Evolutionary conservation across 2,113 vertebrate species (phyloP).

Genomic region (Cyrtonyx montezumae): DNA sequence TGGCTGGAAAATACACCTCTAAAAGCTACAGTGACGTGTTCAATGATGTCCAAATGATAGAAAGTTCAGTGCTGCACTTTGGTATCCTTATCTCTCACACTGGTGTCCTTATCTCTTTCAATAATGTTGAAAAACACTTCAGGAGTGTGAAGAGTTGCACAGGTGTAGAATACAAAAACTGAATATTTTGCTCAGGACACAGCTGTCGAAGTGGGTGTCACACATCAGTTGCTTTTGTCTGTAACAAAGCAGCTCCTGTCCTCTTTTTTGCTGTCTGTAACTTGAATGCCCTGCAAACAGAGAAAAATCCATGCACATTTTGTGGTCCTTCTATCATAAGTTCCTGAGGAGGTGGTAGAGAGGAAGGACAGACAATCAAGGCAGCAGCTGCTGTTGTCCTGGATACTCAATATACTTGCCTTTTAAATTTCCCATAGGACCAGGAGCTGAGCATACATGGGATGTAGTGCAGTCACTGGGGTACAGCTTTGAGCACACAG

Average conservation of each 20-base stretch:
- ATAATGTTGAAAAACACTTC: not conserved
- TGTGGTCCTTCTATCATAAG: not conserved
- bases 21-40: not conserved
- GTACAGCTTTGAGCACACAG: not conserved
- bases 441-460: not conserved
- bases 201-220: not conserved
- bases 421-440: not conserved
- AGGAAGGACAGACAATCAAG: not conserved
- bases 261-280: not conserved
- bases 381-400: not conserved
- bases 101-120: not conserved
- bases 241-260: not conserved
- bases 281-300: accelerated
- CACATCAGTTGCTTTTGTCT: not conserved
- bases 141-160: not conserved
- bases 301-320: not conserved
- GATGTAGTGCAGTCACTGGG: not conserved
- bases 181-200: not conserved
- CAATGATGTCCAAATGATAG: not conserved
- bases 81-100: not conserved
- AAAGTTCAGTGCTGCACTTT: not conserved
- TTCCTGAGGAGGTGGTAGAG: not conserved
- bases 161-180: not conserved
- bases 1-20: not conserved
- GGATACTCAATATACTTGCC: not conserved